Evolutionary conservation across 2,797 vertebrate genomes (phyloP), one percentile per base, ranked within the genome.

Genomic region (Silurus aristotelis): DNA sequence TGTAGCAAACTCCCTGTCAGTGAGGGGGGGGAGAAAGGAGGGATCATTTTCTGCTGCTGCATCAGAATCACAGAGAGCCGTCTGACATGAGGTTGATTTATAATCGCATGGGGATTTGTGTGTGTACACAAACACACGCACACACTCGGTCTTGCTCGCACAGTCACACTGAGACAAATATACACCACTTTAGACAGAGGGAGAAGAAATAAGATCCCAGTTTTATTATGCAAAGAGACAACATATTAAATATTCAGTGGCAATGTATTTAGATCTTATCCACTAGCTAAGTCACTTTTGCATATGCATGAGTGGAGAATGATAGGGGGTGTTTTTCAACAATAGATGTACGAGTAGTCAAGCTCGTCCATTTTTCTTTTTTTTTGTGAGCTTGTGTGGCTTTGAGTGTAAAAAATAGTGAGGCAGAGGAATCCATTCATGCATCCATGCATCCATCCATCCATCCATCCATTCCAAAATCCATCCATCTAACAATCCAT

Each of bases 1-100:
- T 73, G 84, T 81, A 87, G 87, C 85, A 90, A 90, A 90, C 84
- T 80, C 84, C 73, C 88, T 72, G 85, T 88, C 82, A 87, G 84
- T 77, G 58, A 22, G 63, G 66, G 79, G 75, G 75, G 73, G 80
- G 67, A 61, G n/a, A 73, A 52, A 79, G 38, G 27, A 43, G 82
- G 85, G 80, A 64, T 81, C 70, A 82, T 85, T 83, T 87, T 87
- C 68, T 87, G 86, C 88, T 86, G 84, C 83, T 72, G 86, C 89
- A 88, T 90, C 87, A 86, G 83, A 90, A 88, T 85, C 84, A 80
- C 77, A 85, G 72, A 60, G 72, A 83, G 79, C 70, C 22, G 76
- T 71, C 63, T 80, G 83, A 80, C 87, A 88, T 67, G 85, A 72
- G 67, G 81, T 82, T 89, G 85, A 87, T 88, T 87, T 87, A 88